Percentiles rank a stretch among this genome's conserved stretches.
phyloP scores from a whole-genome alignment of 1,140 invertebrate species.

The Hestina assimilis region DNA sequence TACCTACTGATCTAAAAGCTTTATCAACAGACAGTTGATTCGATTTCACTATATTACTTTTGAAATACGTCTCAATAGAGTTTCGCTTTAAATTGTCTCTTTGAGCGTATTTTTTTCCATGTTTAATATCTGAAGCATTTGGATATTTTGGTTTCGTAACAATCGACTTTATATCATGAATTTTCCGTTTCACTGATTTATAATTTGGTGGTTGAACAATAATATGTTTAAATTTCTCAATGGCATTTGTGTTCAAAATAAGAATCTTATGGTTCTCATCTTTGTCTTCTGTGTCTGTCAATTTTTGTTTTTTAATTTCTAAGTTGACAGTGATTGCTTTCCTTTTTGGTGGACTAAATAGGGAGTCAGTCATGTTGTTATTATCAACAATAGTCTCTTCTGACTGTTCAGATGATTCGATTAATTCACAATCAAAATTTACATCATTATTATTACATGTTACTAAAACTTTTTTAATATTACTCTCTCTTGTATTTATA shows the following conservation, averaged over 20 bases:
- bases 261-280: conserved; percentile 59
- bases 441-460: conserved; percentile 35
- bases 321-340: conserved; percentile 52
- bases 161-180: conserved; percentile 39
- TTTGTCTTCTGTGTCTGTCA: conserved; percentile 36
- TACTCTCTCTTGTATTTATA: conserved; percentile 41
- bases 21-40: conserved; percentile 20
- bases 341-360: conserved; percentile 35
- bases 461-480: conserved; percentile 44
- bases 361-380: conserved; percentile 25
- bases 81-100: conserved; percentile 45
- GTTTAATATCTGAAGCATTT: conserved; percentile 4
- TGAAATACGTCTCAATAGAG: conserved; percentile 47
- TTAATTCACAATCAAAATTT: conserved; percentile 45
- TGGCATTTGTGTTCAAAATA: conserved; percentile 70
- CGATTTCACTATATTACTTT: conserved; percentile 32
- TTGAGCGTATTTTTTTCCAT: conserved; percentile 29
- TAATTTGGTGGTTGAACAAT: conserved; percentile 71
- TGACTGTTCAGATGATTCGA: conserved; percentile 37
- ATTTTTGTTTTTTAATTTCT: conserved; percentile 66
- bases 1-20: conserved; percentile 6
- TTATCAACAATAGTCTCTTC: conserved; percentile 30
- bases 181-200: conserved; percentile 64
- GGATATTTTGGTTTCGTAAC: conserved; percentile 29
- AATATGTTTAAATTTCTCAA: conserved; percentile 62